phyloP scores from a whole-genome alignment of 92 coral and sea anemone species.

The Epizoanthus stellaris region DNA sequence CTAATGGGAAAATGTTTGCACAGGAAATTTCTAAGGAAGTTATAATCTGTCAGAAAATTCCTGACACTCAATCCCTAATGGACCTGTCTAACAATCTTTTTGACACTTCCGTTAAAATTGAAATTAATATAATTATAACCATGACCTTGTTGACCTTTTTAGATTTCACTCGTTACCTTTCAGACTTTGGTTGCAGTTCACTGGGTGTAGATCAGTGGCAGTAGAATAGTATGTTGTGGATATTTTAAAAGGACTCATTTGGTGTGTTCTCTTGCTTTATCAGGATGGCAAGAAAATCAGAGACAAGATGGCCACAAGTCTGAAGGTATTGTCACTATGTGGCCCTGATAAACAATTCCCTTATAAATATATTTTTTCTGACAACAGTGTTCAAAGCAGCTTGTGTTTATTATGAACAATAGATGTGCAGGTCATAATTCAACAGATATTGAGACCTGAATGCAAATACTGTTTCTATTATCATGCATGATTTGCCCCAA shows the following conservation, averaged over 20 bases:
- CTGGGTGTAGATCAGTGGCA: neutral
- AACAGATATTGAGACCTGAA: no score
- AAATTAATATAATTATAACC: no score
- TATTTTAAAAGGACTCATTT: neutral
- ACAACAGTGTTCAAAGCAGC: neutral
- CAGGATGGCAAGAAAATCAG: slow-evolving; percentile 98
- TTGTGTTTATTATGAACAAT: neutral
- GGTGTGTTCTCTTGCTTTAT: neutral
- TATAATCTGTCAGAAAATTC: no score
- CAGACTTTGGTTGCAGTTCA: no score
- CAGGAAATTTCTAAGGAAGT: no score
- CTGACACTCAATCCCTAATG: no score
- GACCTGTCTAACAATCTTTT: no score
- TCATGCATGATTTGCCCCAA: slow-evolving; percentile 2
- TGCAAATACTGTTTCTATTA: slow-evolving; percentile 1
- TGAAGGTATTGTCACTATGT: slow-evolving; percentile 69
- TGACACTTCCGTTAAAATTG: no score
- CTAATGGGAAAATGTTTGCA: no score
- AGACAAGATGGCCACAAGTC: slow-evolving; percentile 86
- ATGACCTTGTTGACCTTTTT: no score
- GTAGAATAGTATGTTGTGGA: neutral
- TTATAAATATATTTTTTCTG: neutral
- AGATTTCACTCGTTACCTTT: no score
- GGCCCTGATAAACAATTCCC: no score
- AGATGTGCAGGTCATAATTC: neutral